A percentile compares a stretch with the other conserved stretches of the same genome.
These are phyloP conservation scores for Gambusia yucatana DNA, from an alignment of 2,797 vertebrate genomes.

Conservation along the genomic window DNA sequence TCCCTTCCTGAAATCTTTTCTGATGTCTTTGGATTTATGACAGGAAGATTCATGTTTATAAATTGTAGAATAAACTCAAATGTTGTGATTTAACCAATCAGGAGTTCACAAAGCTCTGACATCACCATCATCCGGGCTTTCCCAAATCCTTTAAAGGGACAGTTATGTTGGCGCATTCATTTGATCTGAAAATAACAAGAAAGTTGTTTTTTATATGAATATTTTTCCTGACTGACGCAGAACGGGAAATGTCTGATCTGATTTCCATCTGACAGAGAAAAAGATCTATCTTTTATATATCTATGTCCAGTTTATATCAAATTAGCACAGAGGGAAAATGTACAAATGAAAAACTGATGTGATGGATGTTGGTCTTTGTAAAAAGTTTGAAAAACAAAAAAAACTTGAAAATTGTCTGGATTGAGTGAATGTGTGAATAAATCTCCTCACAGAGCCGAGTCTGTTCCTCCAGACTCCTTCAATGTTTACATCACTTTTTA, in stretches of 20 bases:
- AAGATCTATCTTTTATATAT: not conserved
- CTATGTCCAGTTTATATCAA: not conserved
- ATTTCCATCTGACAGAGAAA: not conserved
- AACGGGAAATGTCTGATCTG: not conserved
- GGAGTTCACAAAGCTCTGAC: too few species aligned
- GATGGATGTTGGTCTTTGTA: not conserved
- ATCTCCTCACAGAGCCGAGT: conserved; percentile 11
- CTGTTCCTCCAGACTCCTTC: conserved; percentile 44
- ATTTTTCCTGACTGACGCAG: not conserved
- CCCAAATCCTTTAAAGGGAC: not conserved
- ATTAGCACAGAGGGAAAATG: not conserved
- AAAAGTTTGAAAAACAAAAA: not conserved
- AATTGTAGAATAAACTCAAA: too few species aligned
- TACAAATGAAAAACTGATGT: not conserved
- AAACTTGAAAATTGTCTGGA: not conserved
- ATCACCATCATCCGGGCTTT: not conserved
- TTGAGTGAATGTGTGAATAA: conserved; percentile 1
- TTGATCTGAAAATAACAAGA: not conserved
- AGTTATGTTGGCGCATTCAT: not conserved
- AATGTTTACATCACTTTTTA: conserved; percentile 80
- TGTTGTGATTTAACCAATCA: too few species aligned
- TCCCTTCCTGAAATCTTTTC: too few species aligned
- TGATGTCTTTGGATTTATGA: too few species aligned
- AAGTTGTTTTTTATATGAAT: not conserved
- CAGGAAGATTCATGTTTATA: too few species aligned